These are phyloP conservation scores for Oreonectes daqikongensis DNA, from an alignment of 2,797 vertebrate species.

Conservation along the genomic window DNA sequence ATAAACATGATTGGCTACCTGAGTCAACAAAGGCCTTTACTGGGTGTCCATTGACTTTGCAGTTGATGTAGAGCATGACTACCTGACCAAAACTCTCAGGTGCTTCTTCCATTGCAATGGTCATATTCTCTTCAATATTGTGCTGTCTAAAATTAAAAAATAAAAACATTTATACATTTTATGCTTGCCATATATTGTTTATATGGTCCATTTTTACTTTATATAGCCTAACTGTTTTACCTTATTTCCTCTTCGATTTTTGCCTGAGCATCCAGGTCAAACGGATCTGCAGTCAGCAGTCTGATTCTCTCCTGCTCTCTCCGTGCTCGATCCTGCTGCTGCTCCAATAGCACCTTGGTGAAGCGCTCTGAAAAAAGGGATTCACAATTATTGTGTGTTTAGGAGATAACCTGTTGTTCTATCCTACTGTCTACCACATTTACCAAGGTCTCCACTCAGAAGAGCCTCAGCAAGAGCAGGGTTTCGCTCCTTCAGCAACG, in stretches of 20 bases:
- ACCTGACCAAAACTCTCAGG: constrained; percentile 99
- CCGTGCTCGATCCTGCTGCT: constrained; percentile 93
- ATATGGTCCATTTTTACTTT: background rate
- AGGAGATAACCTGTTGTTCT: background rate
- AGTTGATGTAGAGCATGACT: constrained; percentile 99
- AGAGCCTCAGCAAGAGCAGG: constrained; percentile 93
- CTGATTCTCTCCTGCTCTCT: constrained; percentile 94
- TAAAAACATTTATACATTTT: background rate
- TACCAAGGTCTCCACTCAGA: constrained; percentile 95
- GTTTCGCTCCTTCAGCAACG: constrained; percentile 95
- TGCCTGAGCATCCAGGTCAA: constrained; percentile 97
- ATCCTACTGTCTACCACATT: constrained; percentile 40
- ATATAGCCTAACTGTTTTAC: constrained; percentile 65
- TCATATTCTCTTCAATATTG: constrained; percentile 99
- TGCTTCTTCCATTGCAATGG: constrained; percentile 98
- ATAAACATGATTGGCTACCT: constrained; percentile 73
- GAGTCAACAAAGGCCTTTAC: constrained; percentile 99
- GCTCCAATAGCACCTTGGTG: constrained; percentile 91
- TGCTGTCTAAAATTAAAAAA: constrained; percentile 84
- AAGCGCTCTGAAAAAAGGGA: constrained; percentile 83
- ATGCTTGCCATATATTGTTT: background rate
- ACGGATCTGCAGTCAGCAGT: constrained; percentile 94
- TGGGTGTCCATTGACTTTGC: constrained; percentile 96
- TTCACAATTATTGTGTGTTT: background rate
- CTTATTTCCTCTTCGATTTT: constrained; percentile 99